These are phyloP conservation scores for Stenoptilia bipunctidactyla DNA, from an alignment of 2,888 invertebrate genomes.

Conservation along the genomic window DNA sequence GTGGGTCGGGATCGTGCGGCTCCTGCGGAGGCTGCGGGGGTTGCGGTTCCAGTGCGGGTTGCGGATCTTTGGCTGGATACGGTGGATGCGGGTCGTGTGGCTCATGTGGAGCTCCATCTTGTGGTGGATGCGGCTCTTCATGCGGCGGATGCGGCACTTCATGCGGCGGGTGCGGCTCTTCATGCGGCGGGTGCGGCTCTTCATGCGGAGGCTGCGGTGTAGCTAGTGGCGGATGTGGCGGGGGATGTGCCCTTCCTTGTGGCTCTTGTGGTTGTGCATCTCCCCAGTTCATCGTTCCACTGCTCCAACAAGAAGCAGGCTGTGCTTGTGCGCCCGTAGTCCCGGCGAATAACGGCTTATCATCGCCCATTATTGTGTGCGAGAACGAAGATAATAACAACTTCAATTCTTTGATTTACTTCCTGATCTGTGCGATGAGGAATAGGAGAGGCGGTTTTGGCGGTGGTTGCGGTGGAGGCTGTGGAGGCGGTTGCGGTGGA, in stretches of 20 bases:
- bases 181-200: slow-evolving; percentile 4
- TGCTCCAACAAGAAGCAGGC: not conserved
- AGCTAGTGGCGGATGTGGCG: slow-evolving; percentile 15
- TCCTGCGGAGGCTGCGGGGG: no score
- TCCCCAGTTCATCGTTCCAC: no score
- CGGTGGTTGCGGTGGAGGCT: slow-evolving; percentile 12
- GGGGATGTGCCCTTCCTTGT: slow-evolving; percentile 11
- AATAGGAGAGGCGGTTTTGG: slow-evolving; percentile 19
- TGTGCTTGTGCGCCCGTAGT: not conserved
- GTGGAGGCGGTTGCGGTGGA: slow-evolving; percentile 5
- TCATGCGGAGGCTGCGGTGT: slow-evolving; percentile 18
- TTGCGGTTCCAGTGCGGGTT: no score
- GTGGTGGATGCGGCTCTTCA: no score
- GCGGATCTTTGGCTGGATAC: no score
- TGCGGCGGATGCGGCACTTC: no score
- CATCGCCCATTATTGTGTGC: slow-evolving; percentile 29
- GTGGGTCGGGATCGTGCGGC: no score
- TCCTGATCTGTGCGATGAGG: slow-evolving; percentile 32
- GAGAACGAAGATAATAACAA: slow-evolving; percentile 23
- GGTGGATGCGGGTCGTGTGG: no score
- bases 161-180: no score
- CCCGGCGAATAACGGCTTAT: slow-evolving; percentile 4
- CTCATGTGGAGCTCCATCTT: no score
- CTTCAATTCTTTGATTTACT: slow-evolving; percentile 27
- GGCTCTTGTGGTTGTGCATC: slow-evolving; percentile 11